Evolutionary conservation across 2,113 vertebrate species (phyloP).

Genomic region (Carlito syrichta): DNA sequence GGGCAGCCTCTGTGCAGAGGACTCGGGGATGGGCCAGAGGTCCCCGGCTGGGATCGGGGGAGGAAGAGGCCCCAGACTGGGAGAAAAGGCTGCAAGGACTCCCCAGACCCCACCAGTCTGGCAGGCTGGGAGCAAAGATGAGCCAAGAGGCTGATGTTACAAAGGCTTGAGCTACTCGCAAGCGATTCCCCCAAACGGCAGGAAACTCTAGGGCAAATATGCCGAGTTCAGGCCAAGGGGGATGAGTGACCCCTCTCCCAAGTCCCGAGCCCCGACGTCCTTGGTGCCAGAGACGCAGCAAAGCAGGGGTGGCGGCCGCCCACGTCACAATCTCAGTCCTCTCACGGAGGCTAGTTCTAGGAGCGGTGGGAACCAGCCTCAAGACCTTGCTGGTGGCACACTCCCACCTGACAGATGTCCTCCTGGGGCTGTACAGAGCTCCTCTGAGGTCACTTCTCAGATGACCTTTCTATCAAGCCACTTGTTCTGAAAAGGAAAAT

Average conservation of each 20-base stretch:
- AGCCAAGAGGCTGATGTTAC: neutral
- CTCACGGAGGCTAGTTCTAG: neutral
- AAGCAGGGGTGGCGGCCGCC: neutral
- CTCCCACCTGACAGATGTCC: neutral
- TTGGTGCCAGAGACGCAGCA: neutral
- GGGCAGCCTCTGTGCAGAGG: neutral
- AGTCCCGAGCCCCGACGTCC: neutral
- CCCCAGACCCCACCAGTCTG: neutral
- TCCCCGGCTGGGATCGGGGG: fast-evolving
- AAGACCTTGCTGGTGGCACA: fast-evolving
- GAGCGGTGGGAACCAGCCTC: neutral
- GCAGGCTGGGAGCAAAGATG: neutral
- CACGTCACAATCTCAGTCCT: neutral
- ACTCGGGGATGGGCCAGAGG: neutral
- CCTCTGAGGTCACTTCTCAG: neutral
- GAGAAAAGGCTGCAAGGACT: fast-evolving
- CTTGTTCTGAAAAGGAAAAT: neutral
- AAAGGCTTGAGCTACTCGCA: neutral
- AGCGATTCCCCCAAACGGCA: neutral
- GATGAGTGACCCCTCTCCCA: neutral
- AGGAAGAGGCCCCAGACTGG: too few species aligned
- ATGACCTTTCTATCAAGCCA: neutral
- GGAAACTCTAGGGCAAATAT: neutral
- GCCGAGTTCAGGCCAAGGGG: neutral
- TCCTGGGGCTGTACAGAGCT: neutral